Percentiles rank a stretch among this genome's conserved stretches.
Evolutionary conservation across 92 coral and sea anemone genomes (phyloP).

Genomic region (Parazoanthus darwini): DNA sequence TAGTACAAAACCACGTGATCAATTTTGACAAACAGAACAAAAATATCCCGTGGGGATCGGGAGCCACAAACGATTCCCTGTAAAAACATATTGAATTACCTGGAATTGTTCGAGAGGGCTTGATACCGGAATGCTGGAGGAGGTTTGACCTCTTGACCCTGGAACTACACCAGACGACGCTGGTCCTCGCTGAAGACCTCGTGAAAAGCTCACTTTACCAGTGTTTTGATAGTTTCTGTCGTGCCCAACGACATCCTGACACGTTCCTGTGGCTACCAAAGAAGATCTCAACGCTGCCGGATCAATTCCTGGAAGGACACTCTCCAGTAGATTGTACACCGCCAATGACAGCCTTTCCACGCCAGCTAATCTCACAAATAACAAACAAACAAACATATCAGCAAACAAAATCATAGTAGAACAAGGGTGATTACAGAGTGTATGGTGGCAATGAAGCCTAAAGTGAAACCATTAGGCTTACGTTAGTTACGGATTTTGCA

Average conservation of each 20-base stretch:
- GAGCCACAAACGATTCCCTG: not conserved
- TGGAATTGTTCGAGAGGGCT: not conserved
- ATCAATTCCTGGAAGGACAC: conserved; percentile 69
- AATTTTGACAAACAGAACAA: no score
- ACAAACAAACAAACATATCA: not conserved
- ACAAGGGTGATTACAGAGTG: no score
- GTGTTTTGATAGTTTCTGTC: conserved; percentile 31
- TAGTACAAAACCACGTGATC: no score
- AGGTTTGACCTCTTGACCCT: not conserved
- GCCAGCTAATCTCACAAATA: conserved; percentile 19
- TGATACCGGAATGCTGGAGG: not conserved
- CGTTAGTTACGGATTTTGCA: no score
- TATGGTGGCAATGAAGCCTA: no score
- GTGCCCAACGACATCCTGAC: conserved; percentile 29
- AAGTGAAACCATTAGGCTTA: no score
- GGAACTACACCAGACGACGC: not conserved
- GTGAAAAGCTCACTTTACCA: not conserved
- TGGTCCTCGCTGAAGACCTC: not conserved
- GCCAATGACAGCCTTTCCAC: conserved; percentile 49
- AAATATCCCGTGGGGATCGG: no score
- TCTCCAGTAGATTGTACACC: conserved; percentile 74
- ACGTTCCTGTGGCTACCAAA: conserved; percentile 55
- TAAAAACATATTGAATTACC: not conserved
- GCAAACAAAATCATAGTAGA: no score
- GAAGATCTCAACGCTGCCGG: conserved; percentile 56